Base-by-base conservation (phyloP, 2,797 vertebrate genomes). In the Microctenopoma steveboyesi region DNA sequence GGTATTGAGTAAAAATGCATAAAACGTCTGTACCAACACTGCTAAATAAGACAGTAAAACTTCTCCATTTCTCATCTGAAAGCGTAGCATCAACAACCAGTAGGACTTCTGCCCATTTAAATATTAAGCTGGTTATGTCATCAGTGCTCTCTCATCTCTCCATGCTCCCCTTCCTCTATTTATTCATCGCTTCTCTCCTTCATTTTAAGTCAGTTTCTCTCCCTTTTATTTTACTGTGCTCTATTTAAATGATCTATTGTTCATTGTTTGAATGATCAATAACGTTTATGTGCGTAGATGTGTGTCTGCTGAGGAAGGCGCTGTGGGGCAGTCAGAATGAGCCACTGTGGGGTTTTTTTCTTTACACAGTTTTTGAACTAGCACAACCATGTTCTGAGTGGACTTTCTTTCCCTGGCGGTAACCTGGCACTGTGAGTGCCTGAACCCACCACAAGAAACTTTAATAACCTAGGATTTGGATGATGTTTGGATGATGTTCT, bases 41-140 rank as follows among this genome's bases (percentile, higher is more conserved):
- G 54, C 52, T 51, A 56, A 51, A 78, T 37, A 54, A 72, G 10
- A 47, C 71, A 1, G 39, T 49, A 7, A 33, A 57, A 37, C 50
- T 22, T 47, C 1, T 72, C 2, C 35, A 81, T 65, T 1, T 78
- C 80, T 82, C 1, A 76, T 82, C 28, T 37, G n/a, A 61, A 37
- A 68, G 27, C 0, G 2, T 22, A 52, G 59, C 72, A 30, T 54
- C 64, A 59, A 42, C 50, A 63, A 70, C 40, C 68, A 47, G 69
- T 72, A 11, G 3, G 71, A 69, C 69, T 27, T 45, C 25, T 54
- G 69, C 12, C 22, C 69, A 60, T 72, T 82, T 67, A 72, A 78
- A 76, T 83, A 64, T 83, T 76, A 64, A 77, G 22, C 51, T 37
- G 52, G 51, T 78, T 70, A 64, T 73, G 49, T 66, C 71, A 78